Base-by-base conservation (phyloP, 2,888 invertebrate species). In the Eristalis pertinax region DNA sequence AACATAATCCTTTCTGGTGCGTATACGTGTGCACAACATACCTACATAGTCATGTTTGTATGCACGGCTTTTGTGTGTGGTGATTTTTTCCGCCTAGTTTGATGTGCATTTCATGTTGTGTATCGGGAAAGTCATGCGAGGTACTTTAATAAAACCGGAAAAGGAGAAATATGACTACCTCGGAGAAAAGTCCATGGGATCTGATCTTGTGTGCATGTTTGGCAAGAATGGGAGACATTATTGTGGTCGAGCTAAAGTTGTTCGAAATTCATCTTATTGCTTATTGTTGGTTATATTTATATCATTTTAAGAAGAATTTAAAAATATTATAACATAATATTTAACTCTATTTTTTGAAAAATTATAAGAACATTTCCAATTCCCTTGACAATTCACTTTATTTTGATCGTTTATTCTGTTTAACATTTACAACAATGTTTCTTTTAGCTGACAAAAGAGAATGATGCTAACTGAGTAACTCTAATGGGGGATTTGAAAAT, bases 81-180 rank as follows among this genome's bases (percentile, higher is more conserved):
- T 13, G 65, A 24, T 35, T 74, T 84, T 69, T 75, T 84, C 84
- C 84, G 79, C 84, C 75, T 79, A 79, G 79, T 84, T 79, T 74
- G 79, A 84, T 84, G 84, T 84, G 74, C 84, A 84, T 75, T 84
- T 84, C 84, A 67, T 75, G 84, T 50, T 60, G 68, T 38, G 64
- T 81, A 32, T 63, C 11, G 70, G 41, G 13, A 29, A 11, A 64
- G 62, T 60, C 62, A 58, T 72, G 62, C 56, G 70, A n/a, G 43
- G 65, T 64, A 70, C 69, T 64, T 32, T 81, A 75, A 81, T 81
- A 58, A 43, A 64, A 81, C 56, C 43, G 35, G 38, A 74, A 69
- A 64, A 60, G 13, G 63, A 64, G 11, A 32, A 26, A 64, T 26
- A 63, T 68, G 38, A 74, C 50, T n/a, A 26, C n/a, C 15, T 29